These are phyloP conservation scores for Drosophila pruinosa DNA, from an alignment of 1,140 invertebrate species.

Conservation along the genomic window DNA sequence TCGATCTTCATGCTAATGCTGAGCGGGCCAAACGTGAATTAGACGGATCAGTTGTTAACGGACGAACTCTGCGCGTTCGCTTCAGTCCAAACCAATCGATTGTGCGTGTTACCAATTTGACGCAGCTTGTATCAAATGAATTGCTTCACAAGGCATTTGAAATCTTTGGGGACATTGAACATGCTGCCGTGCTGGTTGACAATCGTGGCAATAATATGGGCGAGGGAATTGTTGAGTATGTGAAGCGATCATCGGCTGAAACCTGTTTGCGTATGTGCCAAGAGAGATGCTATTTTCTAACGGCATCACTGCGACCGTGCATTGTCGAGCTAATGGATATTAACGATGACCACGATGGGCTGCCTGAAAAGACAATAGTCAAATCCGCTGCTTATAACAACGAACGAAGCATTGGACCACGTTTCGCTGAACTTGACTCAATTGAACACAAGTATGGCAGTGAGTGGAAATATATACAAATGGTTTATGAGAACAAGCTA, in stretches of 20 bases:
- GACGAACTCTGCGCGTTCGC: slow-evolving; percentile 93
- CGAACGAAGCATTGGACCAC: slow-evolving; percentile 90
- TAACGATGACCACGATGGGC: slow-evolving; percentile 95
- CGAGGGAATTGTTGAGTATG: slow-evolving; percentile 98
- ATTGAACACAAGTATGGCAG: slow-evolving; percentile 98
- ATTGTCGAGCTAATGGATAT: slow-evolving; percentile 94
- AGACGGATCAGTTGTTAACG: slow-evolving; percentile 93
- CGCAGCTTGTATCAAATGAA: slow-evolving; percentile 97
- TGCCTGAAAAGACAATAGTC: slow-evolving; percentile 94
- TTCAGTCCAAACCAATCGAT: slow-evolving; percentile 97
- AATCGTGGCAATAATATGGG: slow-evolving; percentile 96
- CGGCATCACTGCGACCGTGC: slow-evolving; percentile 93
- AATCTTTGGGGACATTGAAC: slow-evolving; percentile 97
- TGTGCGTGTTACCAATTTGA: slow-evolving; percentile 96
- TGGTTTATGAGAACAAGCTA: slow-evolving; percentile 94
- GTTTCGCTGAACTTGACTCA: slow-evolving; percentile 93
- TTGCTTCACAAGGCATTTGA: slow-evolving; percentile 95
- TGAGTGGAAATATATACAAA: slow-evolving; percentile 97
- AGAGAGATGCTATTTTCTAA: slow-evolving; percentile 97
- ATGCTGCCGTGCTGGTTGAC: slow-evolving; percentile 96
- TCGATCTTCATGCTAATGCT: slow-evolving; percentile 97
- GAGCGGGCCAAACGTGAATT: slow-evolving; percentile 97
- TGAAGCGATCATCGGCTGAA: slow-evolving; percentile 93
- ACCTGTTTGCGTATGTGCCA: slow-evolving; percentile 93
- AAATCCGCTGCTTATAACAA: slow-evolving; percentile 93